A percentile compares a stretch with the other conserved stretches of the same genome.
Conservation (phyloP, 2,113 vertebrate genomes). For the Chloebia gouldiae region DNA sequence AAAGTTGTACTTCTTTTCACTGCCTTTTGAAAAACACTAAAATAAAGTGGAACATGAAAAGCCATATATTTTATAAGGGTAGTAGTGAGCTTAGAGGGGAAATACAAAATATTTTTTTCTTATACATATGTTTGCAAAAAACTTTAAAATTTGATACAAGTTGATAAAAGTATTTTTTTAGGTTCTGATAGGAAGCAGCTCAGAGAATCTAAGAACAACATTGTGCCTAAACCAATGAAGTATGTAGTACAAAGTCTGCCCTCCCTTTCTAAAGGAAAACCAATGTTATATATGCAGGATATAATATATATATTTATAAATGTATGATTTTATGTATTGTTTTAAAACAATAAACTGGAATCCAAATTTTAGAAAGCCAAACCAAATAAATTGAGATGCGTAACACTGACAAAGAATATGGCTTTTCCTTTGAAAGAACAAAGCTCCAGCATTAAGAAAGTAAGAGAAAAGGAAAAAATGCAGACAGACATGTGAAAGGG, state of each 20-base stretch:
- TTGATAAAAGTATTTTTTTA: slow-evolving; percentile 68
- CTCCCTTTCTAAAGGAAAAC: slow-evolving; percentile 57
- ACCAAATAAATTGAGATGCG: not conserved
- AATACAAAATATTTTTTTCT: slow-evolving; percentile 55
- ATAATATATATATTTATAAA: slow-evolving; percentile 78
- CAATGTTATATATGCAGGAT: slow-evolving; percentile 64
- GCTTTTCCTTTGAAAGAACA: slow-evolving; percentile 46
- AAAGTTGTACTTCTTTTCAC: slow-evolving; percentile 60
- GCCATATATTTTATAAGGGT: slow-evolving; percentile 77
- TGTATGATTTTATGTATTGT: slow-evolving; percentile 64
- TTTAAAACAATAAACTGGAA: slow-evolving; percentile 75
- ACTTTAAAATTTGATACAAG: slow-evolving; percentile 63
- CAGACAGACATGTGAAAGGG: not conserved
- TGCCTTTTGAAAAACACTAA: slow-evolving; percentile 73
- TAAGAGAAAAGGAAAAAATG: not conserved
- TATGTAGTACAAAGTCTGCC: slow-evolving; percentile 33
- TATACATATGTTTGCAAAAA: slow-evolving; percentile 53
- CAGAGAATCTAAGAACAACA: slow-evolving; percentile 36
- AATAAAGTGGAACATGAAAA: slow-evolving; percentile 63
- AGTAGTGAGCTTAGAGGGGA: slow-evolving; percentile 41
- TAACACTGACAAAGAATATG: slow-evolving; percentile 17
- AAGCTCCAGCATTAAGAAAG: slow-evolving; percentile 16
- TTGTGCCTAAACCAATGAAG: slow-evolving; percentile 35
- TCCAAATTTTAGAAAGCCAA: slow-evolving; percentile 52
- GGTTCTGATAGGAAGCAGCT: slow-evolving; percentile 56